Base-by-base conservation (phyloP, 1,140 invertebrate genomes). In the Aethina tumida region DNA sequence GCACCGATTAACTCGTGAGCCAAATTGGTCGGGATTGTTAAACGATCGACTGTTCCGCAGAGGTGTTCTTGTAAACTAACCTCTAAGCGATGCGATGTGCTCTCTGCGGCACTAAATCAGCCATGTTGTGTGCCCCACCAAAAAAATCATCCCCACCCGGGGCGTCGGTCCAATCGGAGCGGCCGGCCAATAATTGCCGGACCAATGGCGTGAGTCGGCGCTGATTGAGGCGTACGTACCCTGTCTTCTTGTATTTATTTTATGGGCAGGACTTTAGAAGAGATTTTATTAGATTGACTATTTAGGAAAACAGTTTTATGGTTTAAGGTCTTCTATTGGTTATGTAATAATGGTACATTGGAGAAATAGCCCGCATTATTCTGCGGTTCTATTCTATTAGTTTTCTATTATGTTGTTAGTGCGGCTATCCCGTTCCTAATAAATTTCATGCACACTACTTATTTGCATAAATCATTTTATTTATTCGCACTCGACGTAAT, bases 251-350 rank as follows among this genome's bases (percentile, higher is more conserved):
- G 43, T 51, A 45, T 52, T 57, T 55, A 56, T 59, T 59, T 57
- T 54, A 57, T 57, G 56, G 56, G 56, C 51, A 43, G 55, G 55
- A 41, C 54, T 50, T 51, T 22, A 35, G 39, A 46, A 47, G 44
- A 50, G 54, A 57, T 57, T 59, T 57, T 55, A 53, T 55, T 55
- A 53, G 54, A 57, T 59, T 52, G 53, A 53, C 43, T 56, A 47
- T 57, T 53, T 57, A 55, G 50, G 56, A 53, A 50, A 55, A 53
- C 49, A 52, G 54, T 56, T 56, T 59, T 55, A 52, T 52, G 50
- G 43, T 47, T 42, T 46, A 45, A 47, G 43, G 47, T 55, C 46
- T 55, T 50, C 48, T 47, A 55, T 52, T 55, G 50, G 52, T 55
- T 55, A 55, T 46, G 45, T 55, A 52, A 55, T 55, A 42, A 47